These are phyloP conservation scores for Hemichromis elongatus DNA, from an alignment of 2,113 vertebrate species.

Conservation along the genomic window DNA sequence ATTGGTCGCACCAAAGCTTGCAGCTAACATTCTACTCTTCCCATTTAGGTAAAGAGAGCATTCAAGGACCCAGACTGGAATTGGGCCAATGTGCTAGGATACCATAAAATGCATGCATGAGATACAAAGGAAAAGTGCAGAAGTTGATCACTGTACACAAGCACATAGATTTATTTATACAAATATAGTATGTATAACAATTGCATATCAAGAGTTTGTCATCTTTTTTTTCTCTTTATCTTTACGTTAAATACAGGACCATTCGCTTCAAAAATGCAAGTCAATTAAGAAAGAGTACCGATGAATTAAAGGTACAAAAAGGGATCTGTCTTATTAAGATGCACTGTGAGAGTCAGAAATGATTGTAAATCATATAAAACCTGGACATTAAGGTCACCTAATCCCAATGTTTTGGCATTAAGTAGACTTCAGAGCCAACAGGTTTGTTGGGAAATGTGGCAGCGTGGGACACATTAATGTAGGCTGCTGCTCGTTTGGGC, in stretches of 20 bases:
- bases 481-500: neutral
- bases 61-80: neutral
- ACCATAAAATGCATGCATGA: neutral
- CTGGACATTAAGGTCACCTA: neutral
- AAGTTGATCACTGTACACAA: constrained; percentile 65
- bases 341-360: constrained; percentile 15
- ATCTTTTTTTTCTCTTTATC: constrained; percentile 32
- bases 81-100: neutral
- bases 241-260: constrained; percentile 63
- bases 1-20: neutral
- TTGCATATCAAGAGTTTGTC: constrained; percentile 76
- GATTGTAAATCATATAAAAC: neutral
- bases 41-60: neutral
- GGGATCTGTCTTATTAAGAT: constrained; percentile 11
- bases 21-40: neutral
- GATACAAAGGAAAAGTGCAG: neutral
- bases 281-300: constrained; percentile 68
- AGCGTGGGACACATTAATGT: neutral
- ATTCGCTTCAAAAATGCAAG: constrained; percentile 68
- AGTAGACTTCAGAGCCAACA: neutral
- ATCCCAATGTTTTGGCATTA: neutral
- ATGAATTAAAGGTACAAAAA: constrained; percentile 70
- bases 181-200: constrained; percentile 84
- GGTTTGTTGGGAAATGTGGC: neutral
- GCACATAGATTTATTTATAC: constrained; percentile 80